A percentile compares a stretch with the other conserved stretches of the same genome.
Evolutionary conservation across 1,140 invertebrate genomes (phyloP).

Genomic region (Bilobella aurantiaca): DNA sequence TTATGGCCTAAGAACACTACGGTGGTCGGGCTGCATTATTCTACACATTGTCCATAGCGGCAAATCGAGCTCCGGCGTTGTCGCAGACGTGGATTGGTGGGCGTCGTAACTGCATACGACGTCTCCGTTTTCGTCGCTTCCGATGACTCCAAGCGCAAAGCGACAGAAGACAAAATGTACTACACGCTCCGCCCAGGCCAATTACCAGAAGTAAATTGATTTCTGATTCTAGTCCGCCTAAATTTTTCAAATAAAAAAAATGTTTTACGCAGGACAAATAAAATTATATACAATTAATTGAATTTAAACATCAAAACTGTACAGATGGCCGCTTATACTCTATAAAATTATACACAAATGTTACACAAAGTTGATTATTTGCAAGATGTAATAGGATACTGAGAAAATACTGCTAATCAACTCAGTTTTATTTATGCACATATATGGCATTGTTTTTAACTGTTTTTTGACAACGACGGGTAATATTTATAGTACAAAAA

Average conservation of each 20-base stretch:
- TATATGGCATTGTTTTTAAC: no score
- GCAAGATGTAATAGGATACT: no score
- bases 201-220: constrained; percentile 24
- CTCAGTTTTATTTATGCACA: no score
- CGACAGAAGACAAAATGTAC: constrained; percentile 10
- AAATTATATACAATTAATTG: constrained; percentile 2
- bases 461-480: no score
- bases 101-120: constrained; percentile 23
- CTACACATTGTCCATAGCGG: background rate
- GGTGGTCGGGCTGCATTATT: no score
- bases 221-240: constrained; percentile 20
- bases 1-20: no score
- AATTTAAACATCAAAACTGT: background rate
- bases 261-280: no score
- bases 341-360: no score
- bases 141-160: constrained; percentile 28
- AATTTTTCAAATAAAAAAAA: no score
- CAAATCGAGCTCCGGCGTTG: constrained; percentile 25
- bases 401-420: no score
- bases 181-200: constrained; percentile 14
- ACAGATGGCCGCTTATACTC: no score
- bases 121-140: constrained; percentile 24
- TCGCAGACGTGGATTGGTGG: constrained; percentile 33
- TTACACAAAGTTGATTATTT: background rate
- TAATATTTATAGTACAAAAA: no score